Evolutionary conservation across 1,140 invertebrate genomes (phyloP), one percentile per base, ranked within the genome.

Genomic region (Planococcus citri): DNA sequence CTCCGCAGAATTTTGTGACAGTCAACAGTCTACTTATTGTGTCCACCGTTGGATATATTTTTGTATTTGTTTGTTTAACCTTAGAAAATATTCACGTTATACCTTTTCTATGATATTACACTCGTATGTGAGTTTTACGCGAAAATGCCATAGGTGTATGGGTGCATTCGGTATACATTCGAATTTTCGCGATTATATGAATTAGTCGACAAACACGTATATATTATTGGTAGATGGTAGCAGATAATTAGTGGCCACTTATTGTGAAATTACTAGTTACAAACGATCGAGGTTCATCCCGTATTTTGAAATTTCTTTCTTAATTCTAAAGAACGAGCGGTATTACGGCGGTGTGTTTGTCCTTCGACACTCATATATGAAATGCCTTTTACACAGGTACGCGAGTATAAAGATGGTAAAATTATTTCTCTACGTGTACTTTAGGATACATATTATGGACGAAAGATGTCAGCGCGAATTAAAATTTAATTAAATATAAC

Each of bases 291-390:
- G 41, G 29, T 33, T 33, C 41, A 51, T 51, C 41, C 41, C 41
- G 41, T 51, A 20, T 51, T 51, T 51, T 51, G 41, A 51, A 51
- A 51, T 51, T 51, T 51, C 41, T 51, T 51, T 51, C 41, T 51
- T 51, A 51, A 51, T 51, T 51, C 41, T 33, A 17, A 51, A 20
- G 4, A 51, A 20, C 41, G 41, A 17, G 17, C 41, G 41, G 41
- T 33, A 51, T 51, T 51, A 51, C 29, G 29, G 29, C 29, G 29
- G 41, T n/a, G 41, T 20, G 41, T 51, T 51, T 51, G 41, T 51
- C 41, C 41, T 51, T 51, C 12, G 41, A n/a, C n/a, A n/a, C n/a
- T n/a, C n/a, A n/a, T n/a, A n/a, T n/a, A n/a, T n/a, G n/a, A n/a
- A n/a, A n/a, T n/a, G n/a, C n/a, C n/a, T n/a, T n/a, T n/a, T n/a